Base-by-base conservation (phyloP, 2,888 invertebrate genomes). In the Sesia bembeciformis region DNA sequence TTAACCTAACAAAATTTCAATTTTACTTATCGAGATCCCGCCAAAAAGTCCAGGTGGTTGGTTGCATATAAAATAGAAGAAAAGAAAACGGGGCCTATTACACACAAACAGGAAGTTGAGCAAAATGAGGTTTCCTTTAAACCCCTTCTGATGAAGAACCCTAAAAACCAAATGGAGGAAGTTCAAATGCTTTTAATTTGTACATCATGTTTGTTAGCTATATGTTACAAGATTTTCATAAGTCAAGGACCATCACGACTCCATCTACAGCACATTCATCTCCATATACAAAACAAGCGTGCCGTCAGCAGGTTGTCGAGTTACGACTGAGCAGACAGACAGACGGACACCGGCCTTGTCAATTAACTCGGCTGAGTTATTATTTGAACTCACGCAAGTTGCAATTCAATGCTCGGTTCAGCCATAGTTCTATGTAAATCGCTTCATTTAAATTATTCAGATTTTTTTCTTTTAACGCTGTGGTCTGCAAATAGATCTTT, bases 341-440 rank as follows among this genome's bases (percentile, higher is more conserved):
- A 41, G 58, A 58, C 59, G 53, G 59, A 53, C 57, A 51, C 42
- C 41, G 56, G 58, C 58, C 59, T 59, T 59, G 59, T 58, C 58
- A 59, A 59, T 59, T 59, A 59, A 53, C 23, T 66, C 52, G 52
- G 41, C 53, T 56, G 56, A 58, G 46, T 58, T 56, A 58, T 56
- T 54, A 56, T 56, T 43, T 56, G 52, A 40, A 3, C 54, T 53
- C 58, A 58, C 58, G 58, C 58, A 46, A 58, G 49, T 41, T 40
- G 53, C 52, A 57, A 68, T 52, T 52, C 53, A 51, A 49, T 51
- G 53, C 46, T 41, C 49, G 52, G 5, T 42, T 50, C 7, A 38
- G 50, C 38, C 50, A 50, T 38, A 39, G 52, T 41, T 55, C 52
- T 56, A 58, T 58, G 58, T 56, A 53, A 58, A 58, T 58, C 46